phyloP scores from a whole-genome alignment of 64 coral and sea anemone species.

The Porites australiensis region DNA sequence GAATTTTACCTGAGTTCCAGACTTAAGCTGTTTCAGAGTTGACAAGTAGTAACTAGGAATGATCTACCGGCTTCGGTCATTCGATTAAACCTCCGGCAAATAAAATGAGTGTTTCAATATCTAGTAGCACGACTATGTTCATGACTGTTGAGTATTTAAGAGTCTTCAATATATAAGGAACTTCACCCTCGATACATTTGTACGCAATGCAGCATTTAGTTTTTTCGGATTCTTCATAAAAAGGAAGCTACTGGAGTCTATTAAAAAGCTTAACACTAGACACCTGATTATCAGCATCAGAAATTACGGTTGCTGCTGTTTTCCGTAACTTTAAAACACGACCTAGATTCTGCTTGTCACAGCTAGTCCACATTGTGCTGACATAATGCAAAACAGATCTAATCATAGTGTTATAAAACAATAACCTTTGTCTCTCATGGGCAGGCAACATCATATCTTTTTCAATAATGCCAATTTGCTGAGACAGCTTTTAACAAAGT shows the following conservation, averaged over 20 bases:
- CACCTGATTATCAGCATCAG: slow-evolving; percentile 19
- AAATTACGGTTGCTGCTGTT: slow-evolving; percentile 37
- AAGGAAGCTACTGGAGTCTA: slow-evolving; percentile 29
- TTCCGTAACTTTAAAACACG: slow-evolving; percentile 45
- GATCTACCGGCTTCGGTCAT: too few species aligned
- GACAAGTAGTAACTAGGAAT: too few species aligned
- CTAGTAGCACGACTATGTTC: too few species aligned
- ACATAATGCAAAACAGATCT: background rate
- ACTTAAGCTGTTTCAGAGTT: too few species aligned
- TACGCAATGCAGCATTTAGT: background rate
- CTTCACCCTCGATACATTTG: too few species aligned
- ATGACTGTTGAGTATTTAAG: too few species aligned
- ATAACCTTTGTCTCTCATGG: background rate
- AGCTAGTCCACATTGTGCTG: background rate
- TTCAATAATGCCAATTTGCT: background rate
- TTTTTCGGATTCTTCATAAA: slow-evolving; percentile 13
- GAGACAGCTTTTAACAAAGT: background rate
- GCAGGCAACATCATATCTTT: background rate
- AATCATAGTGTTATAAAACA: slow-evolving; percentile 5
- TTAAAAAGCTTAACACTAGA: background rate
- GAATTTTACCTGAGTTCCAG: too few species aligned
- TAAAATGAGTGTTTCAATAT: too few species aligned
- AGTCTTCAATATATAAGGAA: too few species aligned
- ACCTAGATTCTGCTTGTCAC: slow-evolving; percentile 18
- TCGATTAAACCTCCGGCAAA: too few species aligned